A percentile compares a stretch with the other conserved stretches of the same genome.
These are phyloP conservation scores for Phaedon cochleariae DNA, from an alignment of 2,888 invertebrate species.

Conservation along the genomic window DNA sequence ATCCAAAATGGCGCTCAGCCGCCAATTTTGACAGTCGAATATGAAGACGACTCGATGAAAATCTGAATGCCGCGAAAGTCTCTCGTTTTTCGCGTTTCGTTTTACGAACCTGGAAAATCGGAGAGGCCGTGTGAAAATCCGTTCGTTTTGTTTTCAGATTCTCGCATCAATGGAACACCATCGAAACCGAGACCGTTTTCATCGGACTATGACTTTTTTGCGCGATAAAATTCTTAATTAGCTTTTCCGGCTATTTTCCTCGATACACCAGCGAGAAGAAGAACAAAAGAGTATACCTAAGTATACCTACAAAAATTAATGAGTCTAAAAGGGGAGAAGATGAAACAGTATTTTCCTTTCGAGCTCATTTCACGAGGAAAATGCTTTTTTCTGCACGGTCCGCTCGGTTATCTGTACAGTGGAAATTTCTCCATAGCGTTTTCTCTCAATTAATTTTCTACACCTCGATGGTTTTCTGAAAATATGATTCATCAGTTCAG, in stretches of 20 bases:
- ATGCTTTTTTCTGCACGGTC: conserved; percentile 6
- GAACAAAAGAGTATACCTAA: too few relatives aligned
- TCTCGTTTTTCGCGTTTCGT: too few relatives aligned
- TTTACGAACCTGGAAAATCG: not conserved
- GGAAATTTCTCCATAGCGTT: not conserved
- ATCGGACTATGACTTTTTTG: not conserved
- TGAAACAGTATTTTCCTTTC: conserved; percentile 1
- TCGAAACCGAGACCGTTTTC: too few relatives aligned
- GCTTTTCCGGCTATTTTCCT: not conserved
- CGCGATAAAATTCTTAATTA: not conserved
- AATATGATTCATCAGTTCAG: too few relatives aligned
- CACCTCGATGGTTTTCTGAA: not conserved
- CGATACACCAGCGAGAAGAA: not conserved
- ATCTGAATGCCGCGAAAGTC: too few relatives aligned
- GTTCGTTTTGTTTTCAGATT: not conserved
- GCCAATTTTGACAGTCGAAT: too few relatives aligned
- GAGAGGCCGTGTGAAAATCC: not conserved
- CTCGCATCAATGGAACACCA: not conserved
- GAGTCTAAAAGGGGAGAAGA: conserved; percentile 1
- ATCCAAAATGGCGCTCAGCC: too few relatives aligned
- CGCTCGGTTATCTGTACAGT: not conserved
- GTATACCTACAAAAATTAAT: not conserved
- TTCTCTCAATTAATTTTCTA: not conserved
- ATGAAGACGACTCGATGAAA: too few relatives aligned
- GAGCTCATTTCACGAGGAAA: conserved; percentile 11